phyloP scores from a whole-genome alignment of 2,113 vertebrate species.

The Neolamprologus variostigma region DNA sequence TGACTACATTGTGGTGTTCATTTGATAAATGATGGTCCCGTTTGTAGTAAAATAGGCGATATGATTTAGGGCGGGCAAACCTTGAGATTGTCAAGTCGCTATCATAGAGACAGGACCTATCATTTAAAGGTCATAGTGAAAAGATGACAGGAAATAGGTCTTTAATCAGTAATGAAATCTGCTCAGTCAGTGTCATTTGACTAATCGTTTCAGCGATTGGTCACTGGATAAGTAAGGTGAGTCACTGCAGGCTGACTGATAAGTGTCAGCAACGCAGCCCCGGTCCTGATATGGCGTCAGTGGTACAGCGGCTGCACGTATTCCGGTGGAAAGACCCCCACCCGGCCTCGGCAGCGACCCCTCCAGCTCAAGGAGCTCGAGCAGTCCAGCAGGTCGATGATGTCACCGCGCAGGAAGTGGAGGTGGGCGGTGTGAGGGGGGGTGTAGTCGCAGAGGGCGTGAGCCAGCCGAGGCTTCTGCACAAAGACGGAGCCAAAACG shows the following conservation, averaged over 20 bases:
- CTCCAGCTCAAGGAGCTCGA: conserved; percentile 77
- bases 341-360: conserved; percentile 70
- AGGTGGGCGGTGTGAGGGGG: conserved; percentile 72
- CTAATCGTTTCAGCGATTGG: background rate
- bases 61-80: background rate
- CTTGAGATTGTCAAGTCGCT: background rate
- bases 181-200: background rate
- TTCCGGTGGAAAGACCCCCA: conserved; percentile 79
- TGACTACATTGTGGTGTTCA: background rate
- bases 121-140: background rate
- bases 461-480: conserved; percentile 69
- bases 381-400: conserved; percentile 81
- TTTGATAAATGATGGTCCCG: background rate
- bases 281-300: conserved; percentile 8
- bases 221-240: background rate
- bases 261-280: background rate
- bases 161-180: background rate
- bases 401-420: conserved; percentile 77
- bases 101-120: background rate
- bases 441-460: conserved; percentile 80
- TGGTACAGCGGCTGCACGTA: conserved; percentile 73
- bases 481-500: background rate
- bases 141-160: background rate
- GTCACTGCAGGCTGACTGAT: background rate
- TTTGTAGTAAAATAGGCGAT: background rate